A percentile compares a stretch with the other conserved stretches of the same genome.
Conservation (phyloP, 37 sponge, comb jelly and placozoan genomes). For the Halichondria panicea region DNA sequence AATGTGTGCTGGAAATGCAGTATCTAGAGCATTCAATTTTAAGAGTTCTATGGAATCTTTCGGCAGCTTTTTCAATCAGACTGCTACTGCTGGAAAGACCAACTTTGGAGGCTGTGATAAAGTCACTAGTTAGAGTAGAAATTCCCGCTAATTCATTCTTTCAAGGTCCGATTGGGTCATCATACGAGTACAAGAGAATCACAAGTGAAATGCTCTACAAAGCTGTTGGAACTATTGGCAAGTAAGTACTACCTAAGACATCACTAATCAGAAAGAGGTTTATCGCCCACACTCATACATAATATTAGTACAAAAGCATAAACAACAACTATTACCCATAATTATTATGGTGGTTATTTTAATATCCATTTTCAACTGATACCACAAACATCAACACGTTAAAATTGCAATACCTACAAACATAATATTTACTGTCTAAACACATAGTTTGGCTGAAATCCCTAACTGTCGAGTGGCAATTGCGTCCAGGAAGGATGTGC, state of each 20-base stretch:
- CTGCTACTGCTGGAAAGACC: neutral
- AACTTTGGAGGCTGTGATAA: neutral
- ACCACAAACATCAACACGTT: too few species aligned
- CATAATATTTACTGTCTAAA: neutral
- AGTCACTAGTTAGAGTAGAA: constrained; percentile 14
- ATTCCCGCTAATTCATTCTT: neutral
- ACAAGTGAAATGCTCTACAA: constrained; percentile 15
- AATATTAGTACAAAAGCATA: too few species aligned
- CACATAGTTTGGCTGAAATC: constrained; percentile 30
- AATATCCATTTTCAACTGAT: too few species aligned
- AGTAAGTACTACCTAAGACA: constrained; percentile 15
- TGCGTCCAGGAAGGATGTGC: constrained; percentile 14
- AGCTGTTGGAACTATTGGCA: constrained; percentile 15
- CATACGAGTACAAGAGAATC: neutral
- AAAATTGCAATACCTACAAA: too few species aligned
- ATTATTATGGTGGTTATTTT: too few species aligned
- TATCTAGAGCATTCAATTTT: constrained; percentile 11
- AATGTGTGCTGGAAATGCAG: constrained; percentile 10
- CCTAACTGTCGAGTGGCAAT: constrained; percentile 52
- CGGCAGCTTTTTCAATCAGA: constrained; percentile 5
- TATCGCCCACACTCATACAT: too few species aligned
- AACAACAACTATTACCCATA: too few species aligned
- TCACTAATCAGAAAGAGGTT: too few species aligned
- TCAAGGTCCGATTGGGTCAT: neutral
- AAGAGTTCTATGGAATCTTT: constrained; percentile 9